These are phyloP conservation scores for Prietella phreatophila DNA, from an alignment of 2,113 vertebrate genomes.

Conservation along the genomic window DNA sequence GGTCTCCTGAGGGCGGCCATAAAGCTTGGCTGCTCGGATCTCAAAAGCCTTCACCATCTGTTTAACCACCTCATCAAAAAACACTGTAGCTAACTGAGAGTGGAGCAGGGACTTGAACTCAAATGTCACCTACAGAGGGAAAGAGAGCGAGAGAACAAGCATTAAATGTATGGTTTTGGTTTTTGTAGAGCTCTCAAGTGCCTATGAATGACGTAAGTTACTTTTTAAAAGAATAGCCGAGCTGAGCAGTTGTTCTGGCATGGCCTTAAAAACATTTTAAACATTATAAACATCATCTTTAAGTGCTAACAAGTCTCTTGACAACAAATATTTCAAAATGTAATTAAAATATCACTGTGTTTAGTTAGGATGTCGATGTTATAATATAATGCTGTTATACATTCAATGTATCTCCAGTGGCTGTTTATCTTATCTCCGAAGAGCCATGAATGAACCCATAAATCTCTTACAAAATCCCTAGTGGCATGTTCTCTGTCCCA, in stretches of 20 bases:
- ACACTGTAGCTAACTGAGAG: slow-evolving; percentile 71
- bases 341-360: neutral
- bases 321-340: neutral
- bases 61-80: slow-evolving; percentile 78
- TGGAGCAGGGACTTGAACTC: slow-evolving; percentile 78
- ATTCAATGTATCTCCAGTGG: neutral
- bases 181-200: neutral
- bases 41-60: slow-evolving; percentile 78
- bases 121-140: slow-evolving; percentile 71
- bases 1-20: slow-evolving; percentile 38
- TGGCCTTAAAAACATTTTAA: neutral
- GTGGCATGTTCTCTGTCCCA: slow-evolving; percentile 20
- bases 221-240: neutral
- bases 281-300: neutral
- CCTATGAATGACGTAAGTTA: neutral
- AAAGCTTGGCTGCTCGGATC: slow-evolving; percentile 63
- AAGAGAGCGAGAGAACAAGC: neutral
- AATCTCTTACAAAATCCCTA: slow-evolving; percentile 32
- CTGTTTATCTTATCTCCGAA: neutral
- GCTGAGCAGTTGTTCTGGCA: neutral
- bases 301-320: neutral
- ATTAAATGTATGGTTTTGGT: neutral
- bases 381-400: neutral
- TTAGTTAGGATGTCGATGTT: neutral
- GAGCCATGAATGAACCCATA: slow-evolving; percentile 3